Conservation (phyloP, 2,888 invertebrate species). For the Drosophila conformis region DNA sequence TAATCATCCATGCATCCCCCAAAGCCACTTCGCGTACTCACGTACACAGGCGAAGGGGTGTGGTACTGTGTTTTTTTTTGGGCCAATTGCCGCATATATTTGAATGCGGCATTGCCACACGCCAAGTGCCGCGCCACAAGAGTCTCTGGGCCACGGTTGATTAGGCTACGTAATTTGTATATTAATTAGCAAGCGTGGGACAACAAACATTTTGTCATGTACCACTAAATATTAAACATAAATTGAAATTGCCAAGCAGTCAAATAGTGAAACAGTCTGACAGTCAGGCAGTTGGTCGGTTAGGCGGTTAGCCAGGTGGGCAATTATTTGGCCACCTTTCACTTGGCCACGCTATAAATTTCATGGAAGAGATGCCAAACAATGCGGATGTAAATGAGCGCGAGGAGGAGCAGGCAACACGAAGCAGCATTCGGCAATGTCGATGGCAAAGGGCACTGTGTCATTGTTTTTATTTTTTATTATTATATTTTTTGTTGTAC, state of each 20-base stretch:
- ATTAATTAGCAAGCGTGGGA: constrained; percentile 67
- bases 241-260: constrained; percentile 52
- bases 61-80: constrained; percentile 51
- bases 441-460: constrained; percentile 77
- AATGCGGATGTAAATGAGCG: constrained; percentile 79
- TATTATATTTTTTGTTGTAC: background rate
- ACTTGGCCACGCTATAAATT: constrained; percentile 60
- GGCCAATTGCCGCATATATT: constrained; percentile 59
- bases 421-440: constrained; percentile 35
- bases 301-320: background rate
- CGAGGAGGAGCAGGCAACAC: constrained; percentile 1
- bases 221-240: constrained; percentile 44
- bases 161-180: constrained; percentile 71
- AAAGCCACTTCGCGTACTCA: constrained; percentile 20
- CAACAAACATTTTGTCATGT: constrained; percentile 43
- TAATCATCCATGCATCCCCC: constrained; percentile 65
- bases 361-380: constrained; percentile 62
- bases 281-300: background rate
- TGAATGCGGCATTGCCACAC: constrained; percentile 47
- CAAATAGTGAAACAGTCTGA: background rate
- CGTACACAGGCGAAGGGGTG: constrained; percentile 41
- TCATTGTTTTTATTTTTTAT: constrained; percentile 57
- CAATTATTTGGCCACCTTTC: constrained; percentile 57
- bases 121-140: constrained; percentile 15
- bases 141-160: constrained; percentile 31